Percentiles rank a stretch among this genome's conserved stretches.
These are phyloP conservation scores for Frankliniella fusca DNA, from an alignment of 2,888 invertebrate genomes.

Conservation along the genomic window DNA sequence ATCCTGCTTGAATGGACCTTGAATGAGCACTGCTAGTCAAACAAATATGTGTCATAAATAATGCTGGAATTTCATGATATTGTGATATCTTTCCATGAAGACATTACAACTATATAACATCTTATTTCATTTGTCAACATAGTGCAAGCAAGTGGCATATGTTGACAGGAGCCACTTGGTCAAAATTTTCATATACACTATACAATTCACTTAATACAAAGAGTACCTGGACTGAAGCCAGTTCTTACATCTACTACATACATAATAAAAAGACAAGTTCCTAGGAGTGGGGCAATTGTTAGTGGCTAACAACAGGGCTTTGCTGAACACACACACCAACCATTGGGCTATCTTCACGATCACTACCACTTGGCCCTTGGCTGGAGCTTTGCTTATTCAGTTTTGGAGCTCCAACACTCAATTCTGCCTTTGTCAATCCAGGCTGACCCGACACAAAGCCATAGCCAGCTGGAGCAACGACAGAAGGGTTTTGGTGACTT, in stretches of 20 bases:
- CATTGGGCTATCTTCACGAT: slow-evolving; percentile 7
- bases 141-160: not conserved
- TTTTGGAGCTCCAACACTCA: slow-evolving; percentile 1
- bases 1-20: slow-evolving; percentile 7
- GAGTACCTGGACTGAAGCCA: not conserved
- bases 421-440: not conserved
- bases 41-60: slow-evolving; percentile 21
- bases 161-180: slow-evolving; percentile 6
- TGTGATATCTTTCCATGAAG: not conserved
- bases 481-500: not conserved
- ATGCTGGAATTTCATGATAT: slow-evolving; percentile 12
- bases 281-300: slow-evolving; percentile 37
- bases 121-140: slow-evolving; percentile 17
- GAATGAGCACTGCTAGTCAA: slow-evolving; percentile 24
- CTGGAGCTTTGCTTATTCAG: not conserved
- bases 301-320: slow-evolving; percentile 89
- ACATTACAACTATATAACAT: not conserved
- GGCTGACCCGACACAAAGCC: not conserved
- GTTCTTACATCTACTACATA: not conserved
- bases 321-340: slow-evolving; percentile 80
- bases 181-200: slow-evolving; percentile 3
- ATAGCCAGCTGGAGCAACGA: not conserved
- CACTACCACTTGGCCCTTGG: not conserved
- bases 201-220: not conserved
- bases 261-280: slow-evolving; percentile 1